Evolutionary conservation across 2,888 invertebrate genomes (phyloP), one percentile per base, ranked within the genome.

Genomic region (Brachyptera putata): DNA sequence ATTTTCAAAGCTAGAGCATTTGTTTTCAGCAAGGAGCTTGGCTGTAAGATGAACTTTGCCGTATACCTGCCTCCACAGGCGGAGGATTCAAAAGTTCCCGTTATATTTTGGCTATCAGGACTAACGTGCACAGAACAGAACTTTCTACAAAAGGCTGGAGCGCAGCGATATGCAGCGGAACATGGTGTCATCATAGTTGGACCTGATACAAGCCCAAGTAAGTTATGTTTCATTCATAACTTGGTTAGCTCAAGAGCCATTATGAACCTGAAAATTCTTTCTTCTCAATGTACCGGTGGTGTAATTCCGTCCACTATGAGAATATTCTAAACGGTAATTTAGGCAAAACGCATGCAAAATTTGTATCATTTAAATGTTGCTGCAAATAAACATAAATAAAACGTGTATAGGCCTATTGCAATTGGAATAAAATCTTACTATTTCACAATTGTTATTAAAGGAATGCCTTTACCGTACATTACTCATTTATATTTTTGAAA

Each of bases 111-210:
- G 81, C 78, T 97, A 0, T 95, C 95, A 37, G 95, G 97, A 1
- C 78, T 98, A 26, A 91, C 91, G 0, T 98, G 98, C 74, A 93
- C 85, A 11, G 97, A 99, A 74, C 88, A 91, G 70, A 99, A 99
- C 77, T 96, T 98, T 71, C 87, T 96, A 64, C 86, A 89, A 56
- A 99, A 99, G 77, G 85, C 95, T 48, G 97, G 96, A n/a, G 89
- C 91, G 63, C 99, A 99, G 78, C 83, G 83, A 77, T 86, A 87
- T 76, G 98, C 98, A 3, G 83, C 95, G 3, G 82, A 93, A 70
- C 82, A 90, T 71, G 89, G 89, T 0, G 76, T 99, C 1, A 84
- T 94, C 64, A 83, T 99, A 57, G 91, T 99, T 1, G 89, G 89
- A 62, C 96, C 98, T 0, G 99, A 99, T 71, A 99, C 98, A 0